A percentile compares a stretch with the other conserved stretches of the same genome.
phyloP scores from a whole-genome alignment of 2,797 vertebrate species.

The Microctenopoma stevenorrisi region DNA sequence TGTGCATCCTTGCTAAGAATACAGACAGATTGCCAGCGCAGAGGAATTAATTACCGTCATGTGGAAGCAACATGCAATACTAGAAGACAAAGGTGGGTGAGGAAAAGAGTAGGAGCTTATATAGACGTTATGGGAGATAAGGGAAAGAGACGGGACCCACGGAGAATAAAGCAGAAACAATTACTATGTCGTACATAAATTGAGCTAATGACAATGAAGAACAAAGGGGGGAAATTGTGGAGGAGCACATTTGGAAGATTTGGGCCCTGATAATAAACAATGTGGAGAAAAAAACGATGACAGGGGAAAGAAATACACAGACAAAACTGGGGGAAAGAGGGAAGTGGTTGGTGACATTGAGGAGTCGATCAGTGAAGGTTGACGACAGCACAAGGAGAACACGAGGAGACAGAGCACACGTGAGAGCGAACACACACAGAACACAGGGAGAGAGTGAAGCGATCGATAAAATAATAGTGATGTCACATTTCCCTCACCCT shows the following conservation, averaged over 20 bases:
- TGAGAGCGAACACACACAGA: neutral
- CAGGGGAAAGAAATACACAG: conserved; percentile 1
- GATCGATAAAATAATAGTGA: conserved; percentile 40
- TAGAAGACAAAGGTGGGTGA: conserved; percentile 23
- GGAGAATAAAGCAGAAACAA: conserved; percentile 18
- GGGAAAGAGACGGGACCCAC: conserved; percentile 18
- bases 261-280: conserved; percentile 35
- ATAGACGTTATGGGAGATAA: conserved; percentile 13
- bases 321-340: conserved; percentile 12
- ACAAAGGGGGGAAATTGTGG: conserved; percentile 23
- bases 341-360: conserved; percentile 37
- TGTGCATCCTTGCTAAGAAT: conserved; percentile 32
- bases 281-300: conserved; percentile 22
- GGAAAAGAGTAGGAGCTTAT: conserved; percentile 4
- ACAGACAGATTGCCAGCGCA: conserved; percentile 18
- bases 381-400: conserved; percentile 35
- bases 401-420: conserved; percentile 21
- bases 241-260: conserved; percentile 17
- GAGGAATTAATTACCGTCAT: conserved; percentile 62
- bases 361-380: conserved; percentile 44
- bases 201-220: conserved; percentile 27
- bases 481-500: conserved; percentile 27
- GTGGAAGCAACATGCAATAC: conserved; percentile 40
- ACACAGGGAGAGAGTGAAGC: neutral
- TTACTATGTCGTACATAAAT: conserved; percentile 26